Evolutionary conservation across 92 coral and sea anemone species (phyloP), one percentile per base, ranked within the genome.

Genomic region (Bergia puertoricense): DNA sequence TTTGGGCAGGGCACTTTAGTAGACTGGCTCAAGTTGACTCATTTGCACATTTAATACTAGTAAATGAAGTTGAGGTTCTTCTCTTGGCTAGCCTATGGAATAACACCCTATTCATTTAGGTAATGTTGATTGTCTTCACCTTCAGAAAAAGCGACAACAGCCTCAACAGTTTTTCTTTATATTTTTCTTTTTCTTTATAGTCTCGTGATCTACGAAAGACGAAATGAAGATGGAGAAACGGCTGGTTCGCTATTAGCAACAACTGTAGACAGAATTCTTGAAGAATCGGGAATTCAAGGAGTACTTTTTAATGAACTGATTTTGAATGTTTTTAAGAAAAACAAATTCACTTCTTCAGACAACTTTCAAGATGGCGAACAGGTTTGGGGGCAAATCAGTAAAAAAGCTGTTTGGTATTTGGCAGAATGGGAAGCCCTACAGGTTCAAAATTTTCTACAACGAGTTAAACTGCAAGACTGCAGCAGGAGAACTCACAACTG

Each of bases 381-480:
- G 50, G 78, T 59, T 83, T 43, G 89, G 86, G 30, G 86, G 86
- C 51, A 86, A 85, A 79, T 78, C 89, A 86, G 57, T 71, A n/a
- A 77, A 59, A 71, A 82, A 79, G 89, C 50, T 85, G 79, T 38
- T 90, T 65, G 86, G 65, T 80, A 41, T 62, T 46, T 90, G 92
- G 90, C 71, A 86, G 75, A 90, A 86, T 76, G 88, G 87, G 57
- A 50, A 89, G n/a, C 88, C 76, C 59, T 88, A 82, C 77, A 50
- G 67, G 67, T 75, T 83, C 68, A 84, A 81, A 48, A 40, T 83
- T 43, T 81, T 38, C 50, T 89, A 54, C 45, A 81, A 89, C 74
- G 88, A 82, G 16, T 54, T 82, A 83, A 51, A 54, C 83, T 54
- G 71, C 66, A 37, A 54, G 68, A 36, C 41, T 80, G 68, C 83